Conservation (phyloP, 2,797 vertebrate genomes). For the Loris lydekkerianus region DNA sequence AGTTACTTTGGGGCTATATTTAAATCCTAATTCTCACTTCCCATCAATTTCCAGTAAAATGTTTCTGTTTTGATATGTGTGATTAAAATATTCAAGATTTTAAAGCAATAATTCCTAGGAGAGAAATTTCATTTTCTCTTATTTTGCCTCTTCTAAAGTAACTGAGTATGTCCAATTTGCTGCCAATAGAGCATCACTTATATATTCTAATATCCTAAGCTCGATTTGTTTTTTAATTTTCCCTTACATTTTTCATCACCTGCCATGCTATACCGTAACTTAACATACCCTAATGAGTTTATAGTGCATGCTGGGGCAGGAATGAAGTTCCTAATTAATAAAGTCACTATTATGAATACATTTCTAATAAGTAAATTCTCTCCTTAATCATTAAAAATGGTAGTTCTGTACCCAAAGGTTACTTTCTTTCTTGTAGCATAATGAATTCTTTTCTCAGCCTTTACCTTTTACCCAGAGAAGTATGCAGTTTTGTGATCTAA, state of each 20-base stretch:
- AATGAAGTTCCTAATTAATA: conserved; percentile 82
- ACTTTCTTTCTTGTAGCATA: conserved; percentile 73
- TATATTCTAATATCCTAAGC: conserved; percentile 63
- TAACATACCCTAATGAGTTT: conserved; percentile 80
- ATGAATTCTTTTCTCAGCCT: conserved; percentile 72
- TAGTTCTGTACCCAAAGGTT: conserved; percentile 68
- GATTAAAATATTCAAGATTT: conserved; percentile 79
- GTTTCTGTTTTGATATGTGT: conserved; percentile 76
- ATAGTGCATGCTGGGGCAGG: conserved; percentile 68
- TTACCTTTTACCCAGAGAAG: conserved; percentile 69
- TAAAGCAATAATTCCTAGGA: conserved; percentile 68
- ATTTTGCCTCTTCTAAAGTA: conserved; percentile 64
- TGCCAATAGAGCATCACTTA: conserved; percentile 63
- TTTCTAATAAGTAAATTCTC: conserved; percentile 77
- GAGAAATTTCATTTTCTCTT: conserved; percentile 68
- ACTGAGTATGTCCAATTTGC: conserved; percentile 60
- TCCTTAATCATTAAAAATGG: conserved; percentile 81
- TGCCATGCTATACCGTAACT: conserved; percentile 63
- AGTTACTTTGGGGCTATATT: conserved; percentile 58
- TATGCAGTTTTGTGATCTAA: conserved; percentile 76
- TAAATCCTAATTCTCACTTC: conserved; percentile 69
- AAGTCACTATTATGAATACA: conserved; percentile 79
- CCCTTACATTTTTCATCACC: conserved; percentile 75
- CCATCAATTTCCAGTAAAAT: conserved; percentile 67
- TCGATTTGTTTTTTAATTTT: conserved; percentile 79